Base-by-base conservation (phyloP, 2,888 invertebrate genomes). In the Nomada flava region DNA sequence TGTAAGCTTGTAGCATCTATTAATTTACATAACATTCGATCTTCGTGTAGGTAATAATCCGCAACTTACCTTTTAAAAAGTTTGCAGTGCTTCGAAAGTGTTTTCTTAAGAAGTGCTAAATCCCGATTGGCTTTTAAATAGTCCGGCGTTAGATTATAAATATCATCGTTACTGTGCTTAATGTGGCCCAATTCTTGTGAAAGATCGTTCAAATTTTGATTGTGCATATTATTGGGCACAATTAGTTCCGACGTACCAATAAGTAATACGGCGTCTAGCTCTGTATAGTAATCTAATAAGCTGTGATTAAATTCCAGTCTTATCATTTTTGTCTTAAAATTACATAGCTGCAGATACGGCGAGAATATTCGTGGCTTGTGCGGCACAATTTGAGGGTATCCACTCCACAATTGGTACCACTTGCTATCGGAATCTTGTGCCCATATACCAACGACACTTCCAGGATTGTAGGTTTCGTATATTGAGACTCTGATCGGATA, bases 391-490 rank as follows among this genome's bases (percentile, higher is more conserved):
- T 96, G 95, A 0, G 97, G 96, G 68, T 94, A 94, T 9, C 96
- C 96, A 92, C 96, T 96, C 98, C 98, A 98, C 50, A 98, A 94
- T 67, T 96, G 94, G 63, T 95, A 93, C 98, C 98, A 98, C 10
- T 91, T 92, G 0, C 94, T 93, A 1, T 94, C 94, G 71, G 94
- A 92, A 52, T 93, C 91, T 85, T 95, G 94, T 0, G 97, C 97
- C 97, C 97, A 98, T 79, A 98, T 96, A 83, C 97, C 95, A 23
- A 98, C 96, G 52, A 98, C 95, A 2, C 97, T 97, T 36, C 98
- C 98, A 0, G 98, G 98, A 93, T 98, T 97, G 90, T 97, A 98
- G 0, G 97, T 97, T 94, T 98, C 98, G 92, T 96, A 98, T 80
- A 98, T 95, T 1, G 96, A 96, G 74, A 98, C 95, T 89, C 96